Evolutionary conservation across 2,797 vertebrate genomes (phyloP), one percentile per base, ranked within the genome.

Genomic region (Argyrosomus regius): DNA sequence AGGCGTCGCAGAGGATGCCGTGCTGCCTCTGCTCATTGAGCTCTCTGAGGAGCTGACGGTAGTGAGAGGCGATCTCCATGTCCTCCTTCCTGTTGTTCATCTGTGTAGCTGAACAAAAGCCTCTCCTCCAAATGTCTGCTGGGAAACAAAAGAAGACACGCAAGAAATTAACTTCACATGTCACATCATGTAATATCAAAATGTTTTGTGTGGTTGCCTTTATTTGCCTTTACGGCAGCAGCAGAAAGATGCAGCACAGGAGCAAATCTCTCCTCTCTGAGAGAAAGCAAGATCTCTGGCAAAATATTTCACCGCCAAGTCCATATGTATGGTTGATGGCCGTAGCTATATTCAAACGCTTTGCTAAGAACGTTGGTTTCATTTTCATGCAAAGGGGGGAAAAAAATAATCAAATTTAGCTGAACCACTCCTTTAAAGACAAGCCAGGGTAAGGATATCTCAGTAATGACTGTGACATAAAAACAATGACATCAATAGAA

Each of bases 1-100:
- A 99, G 24, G 95, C 98, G 17, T 99, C 98, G 1, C 98, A 99
- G 81, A 99, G 97, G 87, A 99, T 98, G 49, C 98, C 98, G 5
- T 98, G 98, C 87, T 98, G 98, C 87, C 98, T 85, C 96, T 99
- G 98, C 94, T 99, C 97, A 13, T 99, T 97, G 72, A 99, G 97
- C 95, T 99, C 98, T 0, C 96, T 94, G 82, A 99, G 97, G 92
- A 99, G 97, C 78, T 98, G 98, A 72, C 97, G 96, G 94, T 99
- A 99, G 95, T 99, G 98, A 94, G 98, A 98, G 73, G 97, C 91
- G 90, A 99, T 99, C 95, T 99, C 98, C 98, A 99, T 99, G 88
- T 98, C 97, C 96, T 99, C 98, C 94, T 97, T 97, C 82, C 97
- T 96, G 96, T 98, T 97, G 96, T 98, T 98, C 98, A 99, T 99